Evolutionary conservation across 2,113 vertebrate genomes (phyloP).

Genomic region (Corythaeola cristata): DNA sequence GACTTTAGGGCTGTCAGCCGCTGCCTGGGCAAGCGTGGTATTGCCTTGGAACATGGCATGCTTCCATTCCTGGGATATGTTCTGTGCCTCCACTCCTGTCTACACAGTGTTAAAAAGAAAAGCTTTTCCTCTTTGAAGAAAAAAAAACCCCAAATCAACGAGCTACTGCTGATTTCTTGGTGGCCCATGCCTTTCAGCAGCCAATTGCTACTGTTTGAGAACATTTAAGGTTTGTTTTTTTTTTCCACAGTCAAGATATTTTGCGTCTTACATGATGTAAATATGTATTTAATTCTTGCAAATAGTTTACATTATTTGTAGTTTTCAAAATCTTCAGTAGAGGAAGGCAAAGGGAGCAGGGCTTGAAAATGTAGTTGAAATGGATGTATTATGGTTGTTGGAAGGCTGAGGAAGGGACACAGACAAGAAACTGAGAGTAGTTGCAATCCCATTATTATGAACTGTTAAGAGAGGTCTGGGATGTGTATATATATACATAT

Average conservation of each 20-base stretch:
- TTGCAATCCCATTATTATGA: not conserved
- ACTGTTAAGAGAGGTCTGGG: not conserved
- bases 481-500: not conserved
- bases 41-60: not conserved
- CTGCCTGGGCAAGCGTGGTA: not conserved
- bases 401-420: not conserved
- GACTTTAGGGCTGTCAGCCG: not conserved
- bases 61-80: not conserved
- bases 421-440: not conserved
- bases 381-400: not conserved
- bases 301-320: not conserved
- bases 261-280: not conserved
- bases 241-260: not conserved
- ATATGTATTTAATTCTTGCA: not conserved
- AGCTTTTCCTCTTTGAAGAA: not conserved
- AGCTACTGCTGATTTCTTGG: not conserved
- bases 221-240: not conserved
- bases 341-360: not conserved
- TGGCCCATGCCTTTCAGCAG: not conserved
- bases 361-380: not conserved
- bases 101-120: not conserved
- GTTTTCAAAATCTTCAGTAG: not conserved
- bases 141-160: not conserved
- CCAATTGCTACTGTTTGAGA: not conserved
- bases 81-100: not conserved